Evolutionary conservation across 2,888 invertebrate species (phyloP), one percentile per base, ranked within the genome.

Genomic region (Cataglyphis altisquamis): DNA sequence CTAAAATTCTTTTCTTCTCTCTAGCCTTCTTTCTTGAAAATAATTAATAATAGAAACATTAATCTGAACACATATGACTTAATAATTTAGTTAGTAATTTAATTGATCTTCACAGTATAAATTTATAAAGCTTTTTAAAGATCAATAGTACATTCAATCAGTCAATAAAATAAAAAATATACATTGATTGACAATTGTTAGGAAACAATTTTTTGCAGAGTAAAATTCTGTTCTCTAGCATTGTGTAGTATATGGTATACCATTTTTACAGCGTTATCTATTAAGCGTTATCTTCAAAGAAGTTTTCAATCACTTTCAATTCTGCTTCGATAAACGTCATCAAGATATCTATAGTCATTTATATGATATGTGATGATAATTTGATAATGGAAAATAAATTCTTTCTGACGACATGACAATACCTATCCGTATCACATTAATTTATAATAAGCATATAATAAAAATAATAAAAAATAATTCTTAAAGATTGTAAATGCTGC

Each of bases 31-130:
- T 45, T 62, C 72, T 83, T 66, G 86, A 74, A 85, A 90, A 85
- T 84, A 84, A 86, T 85, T 87, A 0, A 41, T 86, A 90, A 89
- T 87, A 90, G 86, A 89, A 89, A 88, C 89, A 89, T 91, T 92
- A 91, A 93, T 91, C 92, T 90, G 91, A 81, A 88, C 91, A n/a
- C 18, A 48, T 15, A 3, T 15, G 25, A 48, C 32, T 4, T 32
- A 21, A 21, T 21, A 21, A 21, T 21, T 21, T 21, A 21, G 6
- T 32, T 80, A 83, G 84, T 85, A 92, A 88, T 88, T 87, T 82
- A 91, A 90, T 89, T 89, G 89, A 89, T 89, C 86, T 87, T 88
- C 45, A 66, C 82, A 80, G 48, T 82, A 85, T 77, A 83, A 87
- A 55, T 63, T 82, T 9, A 15, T 29, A 60, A 1, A 21, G n/a